Conservation (phyloP, 2,797 vertebrate species). For the Gymnothorax reevesii region DNA sequence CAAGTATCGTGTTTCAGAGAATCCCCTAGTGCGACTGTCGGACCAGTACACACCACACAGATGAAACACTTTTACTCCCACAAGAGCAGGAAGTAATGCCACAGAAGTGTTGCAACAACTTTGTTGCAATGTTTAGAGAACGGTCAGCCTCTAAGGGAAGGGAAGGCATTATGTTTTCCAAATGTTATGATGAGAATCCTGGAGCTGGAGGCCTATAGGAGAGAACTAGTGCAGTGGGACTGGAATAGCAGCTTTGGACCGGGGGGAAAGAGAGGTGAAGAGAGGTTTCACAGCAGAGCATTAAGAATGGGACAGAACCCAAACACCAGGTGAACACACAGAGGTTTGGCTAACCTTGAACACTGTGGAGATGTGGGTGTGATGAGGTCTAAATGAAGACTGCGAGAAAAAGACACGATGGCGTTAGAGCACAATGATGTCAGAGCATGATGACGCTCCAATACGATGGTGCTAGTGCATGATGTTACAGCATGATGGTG, state of each 20-base stretch:
- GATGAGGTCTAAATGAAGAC: constrained; percentile 14
- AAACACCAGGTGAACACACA: constrained; percentile 4
- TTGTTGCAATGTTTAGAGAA: not conserved
- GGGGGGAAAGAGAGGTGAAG: not conserved
- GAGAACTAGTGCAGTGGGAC: not conserved
- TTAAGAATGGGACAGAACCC: not conserved
- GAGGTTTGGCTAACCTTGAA: constrained; percentile 28
- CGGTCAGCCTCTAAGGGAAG: not conserved
- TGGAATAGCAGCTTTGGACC: not conserved
- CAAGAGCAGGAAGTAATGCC: not conserved
- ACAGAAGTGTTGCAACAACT: not conserved
- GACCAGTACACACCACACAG: not conserved
- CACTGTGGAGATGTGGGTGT: constrained; percentile 20
- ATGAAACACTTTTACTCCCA: not conserved
- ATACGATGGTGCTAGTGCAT: no score
- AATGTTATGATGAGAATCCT: not conserved
- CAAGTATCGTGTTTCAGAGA: no score
- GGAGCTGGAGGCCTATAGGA: not conserved
- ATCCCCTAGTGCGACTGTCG: not conserved
- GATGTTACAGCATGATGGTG: no score
- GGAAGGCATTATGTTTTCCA: not conserved
- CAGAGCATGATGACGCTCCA: no score
- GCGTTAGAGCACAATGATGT: constrained; percentile 10
- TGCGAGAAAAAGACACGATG: constrained; percentile 12
- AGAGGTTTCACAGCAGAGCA: not conserved